phyloP scores from a whole-genome alignment of 2,797 vertebrate species.

The Channa striata region DNA sequence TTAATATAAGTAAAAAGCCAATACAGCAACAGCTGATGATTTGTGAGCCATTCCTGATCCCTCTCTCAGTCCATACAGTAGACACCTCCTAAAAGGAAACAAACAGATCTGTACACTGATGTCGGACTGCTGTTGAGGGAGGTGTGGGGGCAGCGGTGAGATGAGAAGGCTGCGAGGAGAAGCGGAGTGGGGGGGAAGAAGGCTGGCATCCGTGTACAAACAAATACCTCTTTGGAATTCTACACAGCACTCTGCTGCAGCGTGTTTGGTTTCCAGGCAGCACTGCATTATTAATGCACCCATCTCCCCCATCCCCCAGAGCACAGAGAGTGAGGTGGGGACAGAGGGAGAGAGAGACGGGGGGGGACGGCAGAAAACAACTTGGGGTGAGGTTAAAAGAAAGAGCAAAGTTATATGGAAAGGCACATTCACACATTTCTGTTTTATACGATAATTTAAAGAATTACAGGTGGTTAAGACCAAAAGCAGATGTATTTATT shows the following conservation, averaged over 20 bases:
- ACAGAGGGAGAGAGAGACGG: slow-evolving; percentile 39
- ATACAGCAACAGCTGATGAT: slow-evolving; percentile 46
- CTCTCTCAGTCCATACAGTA: slow-evolving; percentile 30
- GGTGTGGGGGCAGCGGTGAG: slow-evolving; percentile 40
- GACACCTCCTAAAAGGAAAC: slow-evolving; percentile 52
- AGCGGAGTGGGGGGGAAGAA: slow-evolving; percentile 53
- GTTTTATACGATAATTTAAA: slow-evolving; percentile 30
- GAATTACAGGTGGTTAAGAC: neutral
- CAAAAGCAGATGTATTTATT: neutral
- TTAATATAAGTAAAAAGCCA: too few relatives aligned
- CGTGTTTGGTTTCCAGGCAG: slow-evolving; percentile 86
- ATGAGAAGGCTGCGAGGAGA: slow-evolving; percentile 64
- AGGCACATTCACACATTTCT: slow-evolving; percentile 2
- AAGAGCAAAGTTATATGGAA: slow-evolving; percentile 55
- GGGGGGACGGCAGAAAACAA: slow-evolving; percentile 53
- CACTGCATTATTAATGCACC: slow-evolving; percentile 88
- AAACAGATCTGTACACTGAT: slow-evolving; percentile 56
- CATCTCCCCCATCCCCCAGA: slow-evolving; percentile 75
- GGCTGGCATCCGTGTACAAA: slow-evolving; percentile 80
- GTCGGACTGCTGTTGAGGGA: slow-evolving; percentile 43
- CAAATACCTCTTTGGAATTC: slow-evolving; percentile 89
- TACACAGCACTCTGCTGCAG: slow-evolving; percentile 86
- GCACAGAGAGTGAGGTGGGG: slow-evolving; percentile 61
- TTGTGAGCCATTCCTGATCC: slow-evolving; percentile 13
- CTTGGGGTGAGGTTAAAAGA: slow-evolving; percentile 48